phyloP scores from a whole-genome alignment of 1,140 invertebrate genomes.

The Littorina saxatilis region DNA sequence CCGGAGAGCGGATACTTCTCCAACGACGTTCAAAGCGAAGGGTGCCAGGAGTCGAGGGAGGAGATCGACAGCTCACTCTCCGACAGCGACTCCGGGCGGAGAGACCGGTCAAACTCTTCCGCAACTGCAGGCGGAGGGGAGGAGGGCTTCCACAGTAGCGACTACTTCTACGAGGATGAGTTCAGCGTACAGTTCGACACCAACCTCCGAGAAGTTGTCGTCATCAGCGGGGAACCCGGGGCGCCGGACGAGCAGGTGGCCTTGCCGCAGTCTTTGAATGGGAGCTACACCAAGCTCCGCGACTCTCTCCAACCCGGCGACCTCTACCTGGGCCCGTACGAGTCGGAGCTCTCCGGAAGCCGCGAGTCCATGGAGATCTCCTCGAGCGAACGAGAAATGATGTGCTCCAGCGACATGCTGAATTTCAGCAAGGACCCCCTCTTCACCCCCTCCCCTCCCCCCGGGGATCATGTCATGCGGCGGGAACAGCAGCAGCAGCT shows the following conservation, averaged over 20 bases:
- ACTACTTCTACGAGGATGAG: constrained; percentile 72
- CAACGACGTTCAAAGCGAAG: constrained; percentile 56
- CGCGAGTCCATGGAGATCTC: constrained; percentile 69
- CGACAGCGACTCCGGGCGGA: constrained; percentile 26
- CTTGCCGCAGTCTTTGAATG: constrained; percentile 65
- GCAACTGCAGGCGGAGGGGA: constrained; percentile 46
- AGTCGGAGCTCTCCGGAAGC: constrained; percentile 67
- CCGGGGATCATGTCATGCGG: constrained; percentile 49
- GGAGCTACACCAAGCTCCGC: constrained; percentile 66
- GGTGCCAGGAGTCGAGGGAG: constrained; percentile 48
- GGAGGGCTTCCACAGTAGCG: constrained; percentile 55
- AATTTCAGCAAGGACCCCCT: constrained; percentile 70
- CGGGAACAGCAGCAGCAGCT: constrained; percentile 42
- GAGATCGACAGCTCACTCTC: constrained; percentile 50
- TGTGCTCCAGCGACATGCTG: constrained; percentile 71
- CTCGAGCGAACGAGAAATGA: constrained; percentile 70
- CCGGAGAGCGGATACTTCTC: constrained; percentile 56
- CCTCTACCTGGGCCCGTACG: constrained; percentile 56
- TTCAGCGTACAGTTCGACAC: constrained; percentile 71
- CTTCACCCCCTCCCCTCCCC: constrained; percentile 66
- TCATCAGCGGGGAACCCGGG: constrained; percentile 19
- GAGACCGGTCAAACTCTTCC: not conserved
- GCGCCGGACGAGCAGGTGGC: constrained; percentile 43
- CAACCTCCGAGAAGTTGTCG: constrained; percentile 50
- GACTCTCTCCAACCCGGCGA: constrained; percentile 53